A percentile compares a stretch with the other conserved stretches of the same genome.
Conservation (phyloP, 1,140 invertebrate genomes). For the Cotesia typhae region DNA sequence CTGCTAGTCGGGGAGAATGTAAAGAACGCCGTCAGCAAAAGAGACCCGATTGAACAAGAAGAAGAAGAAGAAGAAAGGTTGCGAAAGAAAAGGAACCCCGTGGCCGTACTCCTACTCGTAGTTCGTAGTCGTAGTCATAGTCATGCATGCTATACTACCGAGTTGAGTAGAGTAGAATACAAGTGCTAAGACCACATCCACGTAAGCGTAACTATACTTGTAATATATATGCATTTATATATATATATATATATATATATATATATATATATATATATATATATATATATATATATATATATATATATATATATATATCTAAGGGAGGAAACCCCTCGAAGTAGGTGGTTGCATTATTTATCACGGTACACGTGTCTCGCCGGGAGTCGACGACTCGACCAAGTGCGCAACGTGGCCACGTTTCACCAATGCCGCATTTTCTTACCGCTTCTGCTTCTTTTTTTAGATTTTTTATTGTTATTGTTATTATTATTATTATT, state of each 20-base stretch:
- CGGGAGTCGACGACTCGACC: constrained; percentile 48
- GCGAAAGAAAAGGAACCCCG: neutral
- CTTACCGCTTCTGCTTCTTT: neutral
- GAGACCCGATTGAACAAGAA: neutral
- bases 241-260: too few species aligned
- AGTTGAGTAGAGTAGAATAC: constrained; percentile 39
- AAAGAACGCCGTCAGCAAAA: constrained; percentile 39
- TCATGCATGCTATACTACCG: neutral
- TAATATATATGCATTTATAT: neutral
- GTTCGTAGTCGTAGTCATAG: too few species aligned
- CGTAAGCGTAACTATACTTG: constrained; percentile 52
- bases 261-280: too few species aligned
- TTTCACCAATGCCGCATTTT: constrained; percentile 35
- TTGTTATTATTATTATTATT: neutral
- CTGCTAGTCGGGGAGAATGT: constrained; percentile 29
- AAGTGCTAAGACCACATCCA: constrained; percentile 47
- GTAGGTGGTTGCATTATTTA: constrained; percentile 61
- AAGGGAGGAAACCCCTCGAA: constrained; percentile 28
- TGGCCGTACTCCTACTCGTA: too few species aligned
- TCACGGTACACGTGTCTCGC: constrained; percentile 61
- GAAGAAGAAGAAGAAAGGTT: neutral
- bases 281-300: too few species aligned
- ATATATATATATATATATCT: neutral
- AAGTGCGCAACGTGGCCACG: constrained; percentile 40
- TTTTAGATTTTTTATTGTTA: constrained; percentile 11